Conservation (phyloP, 2,888 invertebrate species). For the Eristalinus sepulchralis region DNA sequence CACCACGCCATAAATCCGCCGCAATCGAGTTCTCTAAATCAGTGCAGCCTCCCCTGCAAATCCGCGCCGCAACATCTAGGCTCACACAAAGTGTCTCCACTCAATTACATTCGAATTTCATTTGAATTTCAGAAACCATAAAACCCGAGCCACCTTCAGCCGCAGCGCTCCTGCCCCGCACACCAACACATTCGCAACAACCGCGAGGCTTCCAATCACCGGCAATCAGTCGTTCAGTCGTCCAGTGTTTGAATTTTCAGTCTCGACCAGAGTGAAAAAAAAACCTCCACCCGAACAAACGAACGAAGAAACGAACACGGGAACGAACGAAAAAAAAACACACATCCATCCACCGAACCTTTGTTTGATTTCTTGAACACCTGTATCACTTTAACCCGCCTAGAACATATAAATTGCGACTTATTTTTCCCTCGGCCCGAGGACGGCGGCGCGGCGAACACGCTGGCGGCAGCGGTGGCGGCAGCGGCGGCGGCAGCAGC, state of each 20-base stretch:
- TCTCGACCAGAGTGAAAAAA: conserved; percentile 27
- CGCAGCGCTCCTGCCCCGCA: not conserved
- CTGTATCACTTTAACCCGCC: conserved; percentile 70
- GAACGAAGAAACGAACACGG: not conserved
- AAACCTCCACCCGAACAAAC: conserved; percentile 35
- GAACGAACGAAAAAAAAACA: conserved; percentile 33
- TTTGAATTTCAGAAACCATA: conserved; percentile 3
- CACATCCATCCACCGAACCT: conserved; percentile 58
- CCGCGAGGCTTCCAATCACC: conserved; percentile 54
- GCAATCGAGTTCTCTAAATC: not conserved
- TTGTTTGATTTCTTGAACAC: conserved; percentile 72
- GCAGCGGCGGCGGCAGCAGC: not conserved
- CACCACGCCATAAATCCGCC: not conserved
- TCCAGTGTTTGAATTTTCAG: conserved; percentile 53
- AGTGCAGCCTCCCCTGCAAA: not conserved
- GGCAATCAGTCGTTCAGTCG: conserved; percentile 49
- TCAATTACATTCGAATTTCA: conserved; percentile 25
- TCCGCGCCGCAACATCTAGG: not conserved
- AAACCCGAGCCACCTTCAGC: not conserved
- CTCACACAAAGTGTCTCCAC: conserved; percentile 3
- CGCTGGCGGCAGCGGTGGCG: not conserved
- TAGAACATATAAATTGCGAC: conserved; percentile 71
- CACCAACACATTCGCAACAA: not conserved
- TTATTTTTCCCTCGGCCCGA: conserved; percentile 65
- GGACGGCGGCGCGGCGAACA: conserved; percentile 29